Base-by-base conservation (phyloP, 1,140 invertebrate species). In the Sesamia nonagrioides region DNA sequence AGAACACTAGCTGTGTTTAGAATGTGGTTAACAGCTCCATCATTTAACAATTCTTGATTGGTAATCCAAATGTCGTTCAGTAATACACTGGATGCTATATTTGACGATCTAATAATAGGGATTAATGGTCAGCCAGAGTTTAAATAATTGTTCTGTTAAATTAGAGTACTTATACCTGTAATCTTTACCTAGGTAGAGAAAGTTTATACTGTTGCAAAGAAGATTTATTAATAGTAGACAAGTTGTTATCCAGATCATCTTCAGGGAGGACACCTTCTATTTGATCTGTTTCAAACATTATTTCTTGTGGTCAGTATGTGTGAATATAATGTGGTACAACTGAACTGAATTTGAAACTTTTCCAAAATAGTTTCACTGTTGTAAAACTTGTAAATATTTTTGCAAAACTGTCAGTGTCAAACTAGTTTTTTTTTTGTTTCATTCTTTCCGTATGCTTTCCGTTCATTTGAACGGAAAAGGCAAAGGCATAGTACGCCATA, bases 181-280 rank as follows among this genome's bases (percentile, higher is more conserved):
- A 13, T 50, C 40, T 50, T 66, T 69, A 92, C 91, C 86, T 86
- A 58, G 85, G 27, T 8, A 88, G 61, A 35, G 86, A 90, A 50
- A 77, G 48, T 84, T 90, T 88, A 37, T 86, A 89, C 61, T 89
- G 83, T 50, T 89, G 86, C 35, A 86, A 54, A n/a, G 69, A 61
- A 52, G 80, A 78, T 54, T 79, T 86, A 72, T 82, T 80, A 9
- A 75, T 37, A 74, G 66, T 37, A 63, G 78, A 79, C n/a, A 83
- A 58, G 75, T 83, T 78, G 13, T 79, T 76, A 45, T 77, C 66
- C 56, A 75, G 17, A 3, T 21, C 48, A 54, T 80, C 71, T 63
- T 84, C 81, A 7, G 80, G 84, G 13, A 84, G 48, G 13, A 82
- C 52, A 40, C 52, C 58, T 40, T 80, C 79, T 66, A 77, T 69